Base-by-base conservation (phyloP, 2,797 vertebrate species). In the Lutjanus campechanus region DNA sequence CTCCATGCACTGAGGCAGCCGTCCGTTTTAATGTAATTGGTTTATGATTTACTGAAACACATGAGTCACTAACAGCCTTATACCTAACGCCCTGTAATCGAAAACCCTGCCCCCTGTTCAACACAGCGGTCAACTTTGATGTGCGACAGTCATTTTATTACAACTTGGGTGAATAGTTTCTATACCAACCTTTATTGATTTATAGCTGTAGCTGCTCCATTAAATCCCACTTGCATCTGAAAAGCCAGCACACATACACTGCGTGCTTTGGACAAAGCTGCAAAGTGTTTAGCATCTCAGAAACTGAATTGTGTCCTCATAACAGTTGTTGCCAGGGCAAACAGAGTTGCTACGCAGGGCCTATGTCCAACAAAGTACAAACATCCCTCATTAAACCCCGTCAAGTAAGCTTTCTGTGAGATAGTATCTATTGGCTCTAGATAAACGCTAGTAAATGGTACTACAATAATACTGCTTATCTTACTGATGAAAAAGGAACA, bases 41-140 rank as follows among this genome's bases (percentile, higher is more conserved):
- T 86, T 91, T 89, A 87, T 91, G 77, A 92, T 92, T 94, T 88
- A 93, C 72, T 72, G 70, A 86, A 86, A 90, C 72, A 19, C 51
- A 63, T 4, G 54, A 85, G 47, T 80, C 82, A 66, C 63, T 66
- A 79, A 84, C 29, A 59, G 69, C 70, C 7, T 55, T 50, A 46
- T 59, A 76, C 53, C 67, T 68, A 64, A 71, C 12, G 0, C 62
- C 36, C 46, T 59, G 54, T 74, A 65, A 86, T 88, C 56, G 2
- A 62, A 83, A 79, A 50, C 49, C 49, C 29, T 73, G 47, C 43
- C 16, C 73, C 69, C 29, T 22, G 50, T 68, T 75, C 65, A 73
- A 54, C 16, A 36, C 20, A 10, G 46, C 9, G 2, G 54, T 77
- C 68, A 77, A 73, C 66, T 0, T 46, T 81, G 58, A 76, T 65